These are phyloP conservation scores for Heliconius cydno DNA, from an alignment of 2,888 invertebrate species.

Conservation along the genomic window DNA sequence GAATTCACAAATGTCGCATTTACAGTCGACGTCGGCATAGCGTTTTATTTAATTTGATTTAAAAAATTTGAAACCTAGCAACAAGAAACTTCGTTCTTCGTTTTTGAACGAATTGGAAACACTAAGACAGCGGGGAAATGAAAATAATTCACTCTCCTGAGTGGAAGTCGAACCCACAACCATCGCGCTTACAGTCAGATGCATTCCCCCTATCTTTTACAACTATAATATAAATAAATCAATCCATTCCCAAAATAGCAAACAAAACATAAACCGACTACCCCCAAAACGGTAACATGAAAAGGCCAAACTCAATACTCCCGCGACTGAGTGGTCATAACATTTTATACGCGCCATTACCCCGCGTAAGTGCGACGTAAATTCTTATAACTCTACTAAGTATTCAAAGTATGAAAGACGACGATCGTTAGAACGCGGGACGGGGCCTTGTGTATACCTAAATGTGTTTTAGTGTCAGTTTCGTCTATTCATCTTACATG, in stretches of 20 bases:
- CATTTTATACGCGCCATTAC: conserved; percentile 80
- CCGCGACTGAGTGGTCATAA: conserved; percentile 78
- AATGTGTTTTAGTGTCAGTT: conserved; percentile 33
- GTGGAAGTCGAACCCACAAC: too few species aligned
- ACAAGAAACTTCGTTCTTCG: too few species aligned
- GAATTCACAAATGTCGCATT: too few species aligned
- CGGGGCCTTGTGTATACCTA: conserved; percentile 34
- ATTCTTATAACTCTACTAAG: conserved; percentile 81
- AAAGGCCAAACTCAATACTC: conserved; percentile 72
- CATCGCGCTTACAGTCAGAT: too few species aligned
- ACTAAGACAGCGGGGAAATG: too few species aligned
- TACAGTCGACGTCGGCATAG: too few species aligned
- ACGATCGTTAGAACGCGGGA: conserved; percentile 59
- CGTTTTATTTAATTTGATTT: too few species aligned
- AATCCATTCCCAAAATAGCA: conserved; percentile 5
- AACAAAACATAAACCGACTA: conserved; percentile 37
- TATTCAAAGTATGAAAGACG: conserved; percentile 81
- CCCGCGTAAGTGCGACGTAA: conserved; percentile 78
- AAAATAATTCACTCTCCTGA: too few species aligned
- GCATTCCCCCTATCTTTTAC: neutral
- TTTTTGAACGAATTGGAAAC: too few species aligned
- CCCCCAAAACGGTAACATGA: conserved; percentile 47
- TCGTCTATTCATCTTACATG: conserved; percentile 22
- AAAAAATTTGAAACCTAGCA: too few species aligned
- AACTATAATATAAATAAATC: neutral